Evolutionary conservation across 2,888 invertebrate genomes (phyloP).

Genomic region (Gymnoscelis rufifasciata): DNA sequence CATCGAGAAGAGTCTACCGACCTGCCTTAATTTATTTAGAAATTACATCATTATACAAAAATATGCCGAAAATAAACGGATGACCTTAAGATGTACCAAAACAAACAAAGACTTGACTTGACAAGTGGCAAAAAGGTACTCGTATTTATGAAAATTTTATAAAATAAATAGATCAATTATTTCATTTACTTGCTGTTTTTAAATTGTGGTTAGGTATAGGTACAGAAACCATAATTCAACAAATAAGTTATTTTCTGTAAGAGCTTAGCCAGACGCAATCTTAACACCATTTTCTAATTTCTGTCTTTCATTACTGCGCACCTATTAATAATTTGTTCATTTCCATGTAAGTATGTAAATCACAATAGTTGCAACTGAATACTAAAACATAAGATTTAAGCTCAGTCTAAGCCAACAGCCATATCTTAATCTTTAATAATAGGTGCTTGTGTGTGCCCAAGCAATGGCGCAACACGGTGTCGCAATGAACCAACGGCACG

Average conservation of each 20-base stretch:
- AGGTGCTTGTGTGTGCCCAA: conserved; percentile 34
- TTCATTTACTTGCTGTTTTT: no score
- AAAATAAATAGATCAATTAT: no score
- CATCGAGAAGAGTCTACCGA: conserved; percentile 45
- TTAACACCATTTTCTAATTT: no score
- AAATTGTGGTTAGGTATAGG: no score
- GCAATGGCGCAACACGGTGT: conserved; percentile 46
- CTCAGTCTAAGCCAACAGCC: conserved; percentile 11
- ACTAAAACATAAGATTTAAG: neutral
- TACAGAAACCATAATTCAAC: no score
- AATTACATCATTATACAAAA: conserved; percentile 35
- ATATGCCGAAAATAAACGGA: neutral
- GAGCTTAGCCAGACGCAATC: no score
- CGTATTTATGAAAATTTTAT: no score
- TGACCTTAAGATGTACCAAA: neutral
- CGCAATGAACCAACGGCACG: conserved; percentile 38
- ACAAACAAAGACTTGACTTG: neutral
- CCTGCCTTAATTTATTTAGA: conserved; percentile 34
- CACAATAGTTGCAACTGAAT: neutral
- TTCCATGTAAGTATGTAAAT: no score
- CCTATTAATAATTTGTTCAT: no score
- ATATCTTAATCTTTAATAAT: conserved; percentile 46
- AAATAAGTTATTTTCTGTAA: no score
- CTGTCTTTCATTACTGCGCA: no score
- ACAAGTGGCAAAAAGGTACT: neutral